phyloP scores from a whole-genome alignment of 92 coral and sea anemone genomes.

The Plumapathes pennacea region DNA sequence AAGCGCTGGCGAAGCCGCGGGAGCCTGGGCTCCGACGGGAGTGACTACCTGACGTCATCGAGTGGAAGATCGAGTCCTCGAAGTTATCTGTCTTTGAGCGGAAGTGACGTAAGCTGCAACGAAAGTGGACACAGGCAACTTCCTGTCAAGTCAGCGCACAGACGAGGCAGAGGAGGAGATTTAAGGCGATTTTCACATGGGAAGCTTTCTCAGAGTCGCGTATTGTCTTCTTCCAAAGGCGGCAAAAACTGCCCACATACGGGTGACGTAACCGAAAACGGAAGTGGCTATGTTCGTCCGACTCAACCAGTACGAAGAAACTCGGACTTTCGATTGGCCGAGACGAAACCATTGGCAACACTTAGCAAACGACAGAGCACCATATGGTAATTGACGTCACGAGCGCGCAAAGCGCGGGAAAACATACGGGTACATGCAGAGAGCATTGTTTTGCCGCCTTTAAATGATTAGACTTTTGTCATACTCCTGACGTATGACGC shows the following conservation, averaged over 20 bases:
- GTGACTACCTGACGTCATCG: conserved; percentile 7
- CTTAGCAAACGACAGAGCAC: conserved; percentile 62
- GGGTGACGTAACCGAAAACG: conserved; percentile 3
- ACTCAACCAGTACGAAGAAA: conserved; percentile 19
- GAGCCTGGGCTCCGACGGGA: conserved; percentile 23
- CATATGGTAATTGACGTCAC: conserved; percentile 41
- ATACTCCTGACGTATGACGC: too few species aligned
- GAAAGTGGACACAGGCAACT: conserved; percentile 26
- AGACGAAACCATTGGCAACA: conserved; percentile 36
- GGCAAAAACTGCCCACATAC: too few species aligned
- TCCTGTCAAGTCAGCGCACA: conserved; percentile 1
- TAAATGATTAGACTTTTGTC: too few species aligned
- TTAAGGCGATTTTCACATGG: conserved; percentile 33
- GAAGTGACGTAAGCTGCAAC: conserved; percentile 20
- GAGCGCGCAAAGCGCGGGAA: not conserved
- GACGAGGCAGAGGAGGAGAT: conserved; percentile 10
- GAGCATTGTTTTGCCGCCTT: too few species aligned
- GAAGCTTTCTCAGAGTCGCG: conserved; percentile 7
- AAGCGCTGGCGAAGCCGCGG: conserved; percentile 41
- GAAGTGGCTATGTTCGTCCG: conserved; percentile 12
- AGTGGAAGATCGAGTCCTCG: conserved; percentile 4
- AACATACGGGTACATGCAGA: too few species aligned
- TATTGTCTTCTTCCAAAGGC: too few species aligned
- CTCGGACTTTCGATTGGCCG: conserved; percentile 28
- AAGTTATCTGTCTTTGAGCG: conserved; percentile 23